These are phyloP conservation scores for Euura lappo DNA, from an alignment of 1,140 invertebrate species.

Conservation along the genomic window DNA sequence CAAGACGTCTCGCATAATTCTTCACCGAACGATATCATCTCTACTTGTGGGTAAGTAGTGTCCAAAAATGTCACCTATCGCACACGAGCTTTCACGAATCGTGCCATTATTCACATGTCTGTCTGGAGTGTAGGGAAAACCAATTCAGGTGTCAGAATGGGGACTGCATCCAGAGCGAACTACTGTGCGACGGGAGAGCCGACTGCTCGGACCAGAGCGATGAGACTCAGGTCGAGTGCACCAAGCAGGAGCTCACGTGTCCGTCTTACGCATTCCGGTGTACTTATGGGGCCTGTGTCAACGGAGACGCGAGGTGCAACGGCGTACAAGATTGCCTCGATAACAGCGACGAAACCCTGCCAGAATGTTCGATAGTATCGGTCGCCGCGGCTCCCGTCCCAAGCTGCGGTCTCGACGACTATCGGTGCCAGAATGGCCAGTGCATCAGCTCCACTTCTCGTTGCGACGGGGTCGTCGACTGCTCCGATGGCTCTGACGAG, in stretches of 20 bases:
- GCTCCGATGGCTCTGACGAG: constrained; percentile 67
- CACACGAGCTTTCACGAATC: neutral
- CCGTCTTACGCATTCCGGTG: constrained; percentile 62
- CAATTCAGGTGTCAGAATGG: constrained; percentile 49
- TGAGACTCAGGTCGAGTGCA: constrained; percentile 63
- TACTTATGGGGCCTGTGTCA: constrained; percentile 67
- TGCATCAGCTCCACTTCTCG: constrained; percentile 39
- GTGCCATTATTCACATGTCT: neutral
- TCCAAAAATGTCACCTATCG: neutral
- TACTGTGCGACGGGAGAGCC: constrained; percentile 62
- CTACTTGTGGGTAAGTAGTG: neutral
- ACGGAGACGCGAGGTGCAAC: constrained; percentile 63
- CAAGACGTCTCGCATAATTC: neutral
- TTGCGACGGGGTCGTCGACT: constrained; percentile 65
- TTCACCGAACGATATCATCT: neutral
- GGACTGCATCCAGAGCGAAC: constrained; percentile 45
- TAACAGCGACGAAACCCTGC: constrained; percentile 69
- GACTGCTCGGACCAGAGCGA: constrained; percentile 66
- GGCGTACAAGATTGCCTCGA: constrained; percentile 68
- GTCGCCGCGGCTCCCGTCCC: neutral
- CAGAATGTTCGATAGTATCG: constrained; percentile 26
- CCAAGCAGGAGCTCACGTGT: constrained; percentile 51
- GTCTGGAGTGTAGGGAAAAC: constrained; percentile 13
- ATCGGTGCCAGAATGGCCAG: constrained; percentile 47
- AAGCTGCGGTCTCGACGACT: constrained; percentile 30